Evolutionary conservation across 2,113 vertebrate genomes (phyloP).

Genomic region (Scolopax mira): DNA sequence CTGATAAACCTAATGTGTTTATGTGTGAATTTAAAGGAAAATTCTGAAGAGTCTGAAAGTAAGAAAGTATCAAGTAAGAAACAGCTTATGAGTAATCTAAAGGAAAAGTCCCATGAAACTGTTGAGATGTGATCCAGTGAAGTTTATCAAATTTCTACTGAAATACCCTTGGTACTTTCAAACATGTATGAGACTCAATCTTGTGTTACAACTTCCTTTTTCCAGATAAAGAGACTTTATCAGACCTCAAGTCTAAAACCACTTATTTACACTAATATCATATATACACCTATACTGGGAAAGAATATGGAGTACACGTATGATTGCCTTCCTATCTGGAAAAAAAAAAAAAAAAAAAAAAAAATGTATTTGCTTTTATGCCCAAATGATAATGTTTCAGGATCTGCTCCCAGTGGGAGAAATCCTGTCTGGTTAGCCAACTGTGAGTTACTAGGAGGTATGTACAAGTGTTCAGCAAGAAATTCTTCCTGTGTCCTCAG

Average conservation of each 20-base stretch:
- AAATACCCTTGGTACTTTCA: not conserved
- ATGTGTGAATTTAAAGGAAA: not conserved
- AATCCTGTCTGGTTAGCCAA: not conserved
- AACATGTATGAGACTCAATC: not conserved
- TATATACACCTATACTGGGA: not conserved
- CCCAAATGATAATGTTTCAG: not conserved
- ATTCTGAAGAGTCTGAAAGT: not conserved
- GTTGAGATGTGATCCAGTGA: not conserved
- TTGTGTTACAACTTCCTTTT: slow-evolving; percentile 2
- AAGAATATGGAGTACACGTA: not conserved
- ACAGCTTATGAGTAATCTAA: not conserved
- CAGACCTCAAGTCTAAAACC: not conserved
- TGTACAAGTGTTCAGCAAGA: not conserved
- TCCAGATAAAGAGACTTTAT: not conserved
- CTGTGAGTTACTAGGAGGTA: not conserved
- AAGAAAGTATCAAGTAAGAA: not conserved
- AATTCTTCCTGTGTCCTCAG: not conserved
- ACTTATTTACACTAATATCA: not conserved
- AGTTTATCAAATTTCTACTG: not conserved
- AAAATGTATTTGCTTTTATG: not conserved
- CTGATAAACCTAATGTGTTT: not conserved
- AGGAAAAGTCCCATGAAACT: not conserved
- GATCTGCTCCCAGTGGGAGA: not conserved
- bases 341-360: not conserved
- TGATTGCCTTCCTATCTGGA: not conserved